Evolutionary conservation across 2,888 invertebrate genomes (phyloP).

Genomic region (Leptopilina syphax): DNA sequence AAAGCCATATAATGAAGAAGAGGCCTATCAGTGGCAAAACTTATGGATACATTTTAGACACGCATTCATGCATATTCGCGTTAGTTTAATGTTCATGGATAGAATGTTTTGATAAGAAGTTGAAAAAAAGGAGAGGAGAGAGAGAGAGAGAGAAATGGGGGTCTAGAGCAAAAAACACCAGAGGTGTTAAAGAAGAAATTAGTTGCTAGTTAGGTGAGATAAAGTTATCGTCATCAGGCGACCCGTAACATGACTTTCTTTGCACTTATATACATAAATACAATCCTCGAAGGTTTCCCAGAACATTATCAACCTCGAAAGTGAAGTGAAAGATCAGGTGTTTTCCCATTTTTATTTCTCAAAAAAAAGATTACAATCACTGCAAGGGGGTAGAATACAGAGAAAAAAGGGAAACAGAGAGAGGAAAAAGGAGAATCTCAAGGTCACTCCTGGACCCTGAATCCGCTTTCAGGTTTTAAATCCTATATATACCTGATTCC

Average conservation of each 20-base stretch:
- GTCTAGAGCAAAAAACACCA: not conserved
- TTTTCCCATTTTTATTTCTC: not conserved
- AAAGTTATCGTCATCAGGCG: slow-evolving; percentile 23
- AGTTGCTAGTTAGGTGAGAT: slow-evolving; percentile 17
- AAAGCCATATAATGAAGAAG: slow-evolving; percentile 20
- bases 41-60: slow-evolving; percentile 39
- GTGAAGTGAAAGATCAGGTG: slow-evolving; percentile 16
- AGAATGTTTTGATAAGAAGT: not conserved
- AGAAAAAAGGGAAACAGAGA: not conserved
- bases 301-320: slow-evolving; percentile 24
- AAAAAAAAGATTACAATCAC: not conserved
- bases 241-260: slow-evolving; percentile 33
- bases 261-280: not conserved
- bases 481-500: not conserved
- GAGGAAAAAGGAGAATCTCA: not conserved
- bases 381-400: not conserved
- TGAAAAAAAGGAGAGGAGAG: not conserved
- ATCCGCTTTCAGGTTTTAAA: not conserved
- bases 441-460: slow-evolving; percentile 24
- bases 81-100: slow-evolving; percentile 31
- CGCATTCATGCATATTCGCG: slow-evolving; percentile 34
- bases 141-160: too few species aligned
- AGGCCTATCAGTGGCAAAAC: slow-evolving; percentile 19
- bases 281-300: not conserved
- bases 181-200: slow-evolving; percentile 31